phyloP scores from a whole-genome alignment of 2,797 vertebrate genomes.

The Protonibea diacanthus region DNA sequence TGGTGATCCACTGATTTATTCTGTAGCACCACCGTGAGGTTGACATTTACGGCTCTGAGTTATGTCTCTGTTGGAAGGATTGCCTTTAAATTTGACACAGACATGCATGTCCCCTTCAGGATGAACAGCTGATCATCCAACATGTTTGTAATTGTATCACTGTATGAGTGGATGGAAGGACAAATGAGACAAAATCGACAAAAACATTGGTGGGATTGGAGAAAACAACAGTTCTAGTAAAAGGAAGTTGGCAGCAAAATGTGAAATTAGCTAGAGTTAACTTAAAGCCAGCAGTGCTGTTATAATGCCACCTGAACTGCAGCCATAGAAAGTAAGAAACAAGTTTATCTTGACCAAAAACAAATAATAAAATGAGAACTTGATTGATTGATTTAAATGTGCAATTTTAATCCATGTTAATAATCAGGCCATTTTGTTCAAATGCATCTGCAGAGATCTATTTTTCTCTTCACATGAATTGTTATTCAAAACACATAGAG shows the following conservation, averaged over 20 bases:
- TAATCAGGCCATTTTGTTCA: background rate
- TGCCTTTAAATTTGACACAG: background rate
- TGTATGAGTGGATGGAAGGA: background rate
- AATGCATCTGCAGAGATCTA: constrained; percentile 81
- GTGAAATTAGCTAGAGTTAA: background rate
- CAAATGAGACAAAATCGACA: background rate
- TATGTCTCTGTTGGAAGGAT: background rate
- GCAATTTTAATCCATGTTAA: background rate
- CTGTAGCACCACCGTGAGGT: background rate
- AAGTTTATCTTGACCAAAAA: background rate
- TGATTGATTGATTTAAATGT: no score
- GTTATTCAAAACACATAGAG: background rate
- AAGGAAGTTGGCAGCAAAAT: background rate
- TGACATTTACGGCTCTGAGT: background rate
- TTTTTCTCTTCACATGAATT: constrained; percentile 75
- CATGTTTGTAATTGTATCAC: background rate
- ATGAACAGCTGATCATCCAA: background rate
- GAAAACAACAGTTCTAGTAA: background rate
- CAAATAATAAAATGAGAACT: background rate
- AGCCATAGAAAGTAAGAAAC: background rate
- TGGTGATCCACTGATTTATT: background rate
- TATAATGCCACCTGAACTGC: background rate
- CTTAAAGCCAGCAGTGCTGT: background rate
- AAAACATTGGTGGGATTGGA: no score
- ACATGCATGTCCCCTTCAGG: background rate